Base-by-base conservation (phyloP, 2,797 vertebrate genomes). In the Gambusia yucatana region DNA sequence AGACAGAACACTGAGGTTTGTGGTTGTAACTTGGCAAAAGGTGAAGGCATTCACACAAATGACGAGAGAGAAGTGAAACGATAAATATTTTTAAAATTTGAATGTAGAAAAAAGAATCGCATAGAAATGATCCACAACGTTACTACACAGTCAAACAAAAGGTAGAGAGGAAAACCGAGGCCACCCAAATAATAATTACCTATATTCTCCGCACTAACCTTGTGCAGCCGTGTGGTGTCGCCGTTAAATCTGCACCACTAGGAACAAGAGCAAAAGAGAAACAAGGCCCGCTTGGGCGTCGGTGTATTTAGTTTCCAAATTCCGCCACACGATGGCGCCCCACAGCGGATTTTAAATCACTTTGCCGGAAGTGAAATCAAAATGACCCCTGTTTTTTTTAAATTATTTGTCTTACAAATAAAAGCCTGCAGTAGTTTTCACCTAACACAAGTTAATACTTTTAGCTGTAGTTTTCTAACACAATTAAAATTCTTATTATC, bases 231-330 rank as follows among this genome's bases (percentile, higher is more conserved):
- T 2, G 11, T 13, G 55, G 91, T 92, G 93, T 85, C 14, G 88
- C 93, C 1, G 20, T 82, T 25, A 92, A 93, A 92, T 86, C 2
- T 13, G 63, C 86, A 85, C 93, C 82, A 46, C 85, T n/a, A 36
- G 91, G 91, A 93, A 92, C 92, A 0, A 7, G 8, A 82, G 61
- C 72, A 16, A 7, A 0, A 0, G 4, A 2, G 47, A 47, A 84
- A 65, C 4, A 0, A 14, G n/a, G 10, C 10, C 28, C 20, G 9
- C 2, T 30, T 7, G 14, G 30, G 11, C 33, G 8, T 33, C 4
- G 5, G 0, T 1, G n/a, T 0, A 0, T 78, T 82, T 48, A 77
- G 33, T 85, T 84, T 0, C 1, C 6, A 4, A 4, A 1, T 0
- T 1, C 1, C 0, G 0, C 89, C 94, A 87, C 90, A 17, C 0